Base-by-base conservation (phyloP, 1,140 invertebrate species). In the Dryas iulia region DNA sequence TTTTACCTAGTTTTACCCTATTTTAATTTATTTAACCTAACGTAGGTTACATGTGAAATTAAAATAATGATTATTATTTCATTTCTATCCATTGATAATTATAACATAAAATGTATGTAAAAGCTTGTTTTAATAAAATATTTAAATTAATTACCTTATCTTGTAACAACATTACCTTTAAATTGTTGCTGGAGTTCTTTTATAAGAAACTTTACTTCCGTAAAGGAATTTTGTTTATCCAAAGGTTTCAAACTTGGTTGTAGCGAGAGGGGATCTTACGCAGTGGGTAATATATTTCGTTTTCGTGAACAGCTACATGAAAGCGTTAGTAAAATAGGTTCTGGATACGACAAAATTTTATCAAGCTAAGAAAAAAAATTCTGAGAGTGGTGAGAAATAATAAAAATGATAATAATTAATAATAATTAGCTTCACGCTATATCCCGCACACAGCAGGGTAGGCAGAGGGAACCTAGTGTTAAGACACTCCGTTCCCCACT, bases 251-350 rank as follows among this genome's bases (percentile, higher is more conserved):
- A 69, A 74, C 61, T 58, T 57, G 61, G 53, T 18, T 47, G 53
- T 64, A 69, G 59, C 47, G 30, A 69, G 62, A 71, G 64, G 69
- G 70, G 70, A 72, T 77, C 59, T 71, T 64, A 39, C 25, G 53
- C n/a, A 71, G 53, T 62, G 70, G 74, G 71, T 72, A 63, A 74
- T 78, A 82, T 80, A 73, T 77, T 80, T 78, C 73, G 66, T 74
- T 75, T 76, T 75, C 75, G 73, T 71, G 71, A 73, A 67, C 69
- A 57, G 31, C 71, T 66, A 74, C 66, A 72, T 56, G 56, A 39
- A 57, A 28, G 28, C 58, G 31, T 26, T 3, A 59, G 33, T 53
- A 26, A 59, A 57, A n/a, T n/a, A n/a, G n/a, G n/a, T 39, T 3
- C 11, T 66, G 59, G 73, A 75, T 72, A 68, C 47, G 72, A 64